These are phyloP conservation scores for Cryptocheilus praepositus DNA, from an alignment of 2,888 invertebrate genomes.

Conservation along the genomic window DNA sequence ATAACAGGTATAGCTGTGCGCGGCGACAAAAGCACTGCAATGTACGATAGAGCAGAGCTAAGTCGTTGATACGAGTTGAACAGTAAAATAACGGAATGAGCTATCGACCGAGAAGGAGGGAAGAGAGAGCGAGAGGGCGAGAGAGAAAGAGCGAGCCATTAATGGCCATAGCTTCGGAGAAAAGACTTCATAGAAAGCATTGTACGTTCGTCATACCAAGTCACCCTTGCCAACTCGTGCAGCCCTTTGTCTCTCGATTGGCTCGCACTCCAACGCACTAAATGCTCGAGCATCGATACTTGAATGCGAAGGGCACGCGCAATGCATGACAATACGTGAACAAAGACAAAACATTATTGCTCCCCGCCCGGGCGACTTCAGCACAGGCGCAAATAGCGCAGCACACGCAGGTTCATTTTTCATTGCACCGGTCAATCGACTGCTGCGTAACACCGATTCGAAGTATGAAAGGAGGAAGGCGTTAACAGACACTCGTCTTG, in stretches of 20 bases:
- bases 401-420: slow-evolving; percentile 34
- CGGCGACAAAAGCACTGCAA: neutral
- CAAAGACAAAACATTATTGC: slow-evolving; percentile 53
- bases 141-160: slow-evolving; percentile 33
- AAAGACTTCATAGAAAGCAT: slow-evolving; percentile 58
- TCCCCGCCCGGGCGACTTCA: neutral
- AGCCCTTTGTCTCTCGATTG: slow-evolving; percentile 60
- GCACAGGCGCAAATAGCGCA: slow-evolving; percentile 17
- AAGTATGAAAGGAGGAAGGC: neutral
- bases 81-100: slow-evolving; percentile 53
- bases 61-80: slow-evolving; percentile 37
- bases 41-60: slow-evolving; percentile 33
- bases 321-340: slow-evolving; percentile 41
- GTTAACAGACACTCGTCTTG: no score
- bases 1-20: no score
- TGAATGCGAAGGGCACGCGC: slow-evolving; percentile 43
- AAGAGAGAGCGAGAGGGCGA: slow-evolving; percentile 20
- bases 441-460: neutral
- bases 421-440: neutral
- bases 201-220: slow-evolving; percentile 57
- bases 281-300: slow-evolving; percentile 28
- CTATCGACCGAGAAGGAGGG: slow-evolving; percentile 34
- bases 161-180: slow-evolving; percentile 52
- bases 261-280: slow-evolving; percentile 28
- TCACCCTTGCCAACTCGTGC: slow-evolving; percentile 59